These are phyloP conservation scores for Psylliodes chrysocephalus DNA, from an alignment of 2,888 invertebrate species.

Conservation along the genomic window DNA sequence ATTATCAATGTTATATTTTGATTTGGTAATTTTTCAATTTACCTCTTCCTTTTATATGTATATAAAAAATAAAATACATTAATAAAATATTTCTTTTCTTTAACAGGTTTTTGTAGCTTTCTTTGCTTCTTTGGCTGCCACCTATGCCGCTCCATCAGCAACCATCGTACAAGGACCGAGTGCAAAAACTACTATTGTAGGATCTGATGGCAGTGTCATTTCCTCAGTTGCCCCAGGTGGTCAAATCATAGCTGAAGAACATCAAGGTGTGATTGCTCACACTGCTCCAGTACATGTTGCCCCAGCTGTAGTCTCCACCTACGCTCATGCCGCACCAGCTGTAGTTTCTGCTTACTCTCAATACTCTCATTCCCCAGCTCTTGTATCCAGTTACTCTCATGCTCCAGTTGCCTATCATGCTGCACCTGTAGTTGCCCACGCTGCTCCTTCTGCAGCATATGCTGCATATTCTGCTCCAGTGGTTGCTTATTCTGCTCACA, in stretches of 20 bases:
- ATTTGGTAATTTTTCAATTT: too few relatives aligned
- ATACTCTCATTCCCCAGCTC: too few relatives aligned
- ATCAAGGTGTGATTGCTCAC: conserved; percentile 40
- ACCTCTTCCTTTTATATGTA: too few relatives aligned
- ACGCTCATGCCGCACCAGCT: conserved; percentile 38
- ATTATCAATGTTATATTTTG: too few relatives aligned
- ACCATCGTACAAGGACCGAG: conserved; percentile 55
- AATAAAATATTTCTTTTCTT: too few relatives aligned
- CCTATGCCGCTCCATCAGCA: conserved; percentile 47
- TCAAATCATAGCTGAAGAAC: conserved; percentile 49
- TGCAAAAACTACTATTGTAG: conserved; percentile 51
- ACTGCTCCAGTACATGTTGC: conserved; percentile 40
- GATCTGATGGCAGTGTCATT: conserved; percentile 54
- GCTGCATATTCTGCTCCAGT: conserved; percentile 39
- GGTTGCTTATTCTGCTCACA: conserved; percentile 33
- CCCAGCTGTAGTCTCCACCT: conserved; percentile 36
- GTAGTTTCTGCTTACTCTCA: conserved; percentile 33
- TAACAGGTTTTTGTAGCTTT: conserved; percentile 48
- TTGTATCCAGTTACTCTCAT: too few relatives aligned
- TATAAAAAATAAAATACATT: too few relatives aligned
- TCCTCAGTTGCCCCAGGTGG: conserved; percentile 53
- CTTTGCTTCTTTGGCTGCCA: conserved; percentile 50
- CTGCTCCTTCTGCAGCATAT: conserved; percentile 30
- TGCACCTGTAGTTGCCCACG: conserved; percentile 37
- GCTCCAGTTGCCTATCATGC: conserved; percentile 33